Evolutionary conservation across 2,113 vertebrate species (phyloP), one percentile per base, ranked within the genome.

Genomic region (Heterocephalus glaber): DNA sequence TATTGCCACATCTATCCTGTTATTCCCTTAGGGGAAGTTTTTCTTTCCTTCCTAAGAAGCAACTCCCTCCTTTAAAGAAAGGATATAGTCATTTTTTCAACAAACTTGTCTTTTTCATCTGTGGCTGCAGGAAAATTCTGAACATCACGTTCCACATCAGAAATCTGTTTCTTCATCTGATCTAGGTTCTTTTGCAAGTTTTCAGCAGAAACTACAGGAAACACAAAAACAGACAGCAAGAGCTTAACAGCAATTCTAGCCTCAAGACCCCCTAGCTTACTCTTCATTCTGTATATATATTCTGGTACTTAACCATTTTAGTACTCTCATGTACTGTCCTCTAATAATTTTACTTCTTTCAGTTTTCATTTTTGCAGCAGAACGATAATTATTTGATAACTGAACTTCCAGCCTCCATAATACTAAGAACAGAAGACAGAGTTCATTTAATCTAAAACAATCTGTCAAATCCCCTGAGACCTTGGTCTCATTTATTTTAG

Each of bases 51-150:
- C 49, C 22, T 56, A 84, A 9, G 22, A 12, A 52, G 38, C 52
- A 94, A 86, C 3, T 79, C 30, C 80, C 41, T 94, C 63, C 30
- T 83, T 63, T 79, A 30, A 72, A 91, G 90, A 96, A 97, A 99
- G 99, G 99, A 99, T 99, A 99, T 99, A 20, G 98, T 98, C 98
- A 98, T 98, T 98, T 99, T 99, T 96, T 99, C 98, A 85, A 96
- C 97, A 97, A 99, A 99, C 90, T 98, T 98, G 97, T 99, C 99
- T 56, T 98, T 98, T 88, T 99, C 98, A 82, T 98, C 99, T 92
- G 98, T 98, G 33, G 98, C 86, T 38, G 98, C 98, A n/a, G 99
- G 98, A 90, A 99, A 99, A 2, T 98, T 99, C 96, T 98, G 98
- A 83, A 99, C 97, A 96, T 99, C 98, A 83, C 98, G 98, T 72